Base-by-base conservation (phyloP, 2,113 vertebrate genomes). In the Cathartes aura region DNA sequence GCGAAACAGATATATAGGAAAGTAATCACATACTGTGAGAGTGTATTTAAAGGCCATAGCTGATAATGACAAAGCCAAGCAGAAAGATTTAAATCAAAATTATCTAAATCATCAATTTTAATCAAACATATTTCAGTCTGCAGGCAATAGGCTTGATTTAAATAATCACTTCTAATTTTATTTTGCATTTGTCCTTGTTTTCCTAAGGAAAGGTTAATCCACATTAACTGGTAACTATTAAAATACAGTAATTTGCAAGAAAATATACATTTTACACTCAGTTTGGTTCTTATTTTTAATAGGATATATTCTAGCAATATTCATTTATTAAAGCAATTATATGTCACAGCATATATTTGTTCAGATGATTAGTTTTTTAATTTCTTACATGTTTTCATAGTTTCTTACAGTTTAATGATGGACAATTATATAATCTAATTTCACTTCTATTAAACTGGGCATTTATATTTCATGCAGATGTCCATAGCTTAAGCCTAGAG, bases 351-450 rank as follows among this genome's bases (percentile, higher is more conserved):
- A 84, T 76, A 82, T 89, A 94, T 95, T 94, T 93, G 67, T 58
- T 91, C 66, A 82, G 66, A 75, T 95, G 14, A 82, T 85, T 89
- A 76, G 53, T 5, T 87, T 95, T 94, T 73, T 27, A n/a, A 91
- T 95, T 85, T 95, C 84, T 85, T 76, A 30, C 30, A 58, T 38
- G 79, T 86, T 92, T 93, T 96, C 75, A 48, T 80, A 92, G 93
- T 66, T 89, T 85, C 34, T 78, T 56, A 42, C 48, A n/a, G 23
- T 80, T 94, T 93, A 95, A 92, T 94, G 75, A 73, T 62, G 26
- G 47, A 42, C 62, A 94, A 90, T 86, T 93, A 92, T 50, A 76
- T 73, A 82, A 90, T 90, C 75, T 93, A 88, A 93, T 95, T 94
- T 95, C 47, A 86, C 2, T 92, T 88, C 79, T 88, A 23, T 90